phyloP scores from a whole-genome alignment of 2,888 invertebrate species.

The Eupithecia inturbata region DNA sequence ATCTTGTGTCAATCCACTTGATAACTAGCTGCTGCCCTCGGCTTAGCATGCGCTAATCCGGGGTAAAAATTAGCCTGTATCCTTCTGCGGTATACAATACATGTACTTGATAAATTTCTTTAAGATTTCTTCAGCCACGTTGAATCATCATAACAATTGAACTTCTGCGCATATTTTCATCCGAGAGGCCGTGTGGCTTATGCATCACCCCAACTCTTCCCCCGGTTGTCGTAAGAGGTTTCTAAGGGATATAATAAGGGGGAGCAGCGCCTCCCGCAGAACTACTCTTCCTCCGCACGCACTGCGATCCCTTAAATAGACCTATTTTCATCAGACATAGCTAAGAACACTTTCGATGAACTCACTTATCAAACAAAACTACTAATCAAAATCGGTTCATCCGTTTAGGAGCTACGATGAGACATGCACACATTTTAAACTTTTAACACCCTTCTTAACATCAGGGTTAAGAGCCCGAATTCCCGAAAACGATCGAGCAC shows the following conservation, averaged over 20 bases:
- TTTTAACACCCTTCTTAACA: background rate
- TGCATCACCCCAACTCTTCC: too few relatives aligned
- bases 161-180: too few relatives aligned
- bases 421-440: background rate
- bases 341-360: background rate
- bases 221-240: too few relatives aligned
- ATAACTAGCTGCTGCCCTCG: background rate
- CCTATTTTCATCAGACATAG: background rate
- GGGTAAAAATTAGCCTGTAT: background rate
- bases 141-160: too few relatives aligned
- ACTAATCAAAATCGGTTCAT: background rate
- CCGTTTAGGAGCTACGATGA: background rate
- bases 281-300: too few relatives aligned
- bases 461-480: background rate
- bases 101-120: background rate
- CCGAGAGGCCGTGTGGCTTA: too few relatives aligned
- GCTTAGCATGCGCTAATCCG: background rate
- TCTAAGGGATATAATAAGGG: too few relatives aligned
- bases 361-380: background rate
- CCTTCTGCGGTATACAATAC: background rate
- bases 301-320: too few relatives aligned
- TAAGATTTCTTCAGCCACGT: too few relatives aligned
- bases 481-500: conserved; percentile 16
- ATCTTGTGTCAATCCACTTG: background rate
- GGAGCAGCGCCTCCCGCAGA: too few relatives aligned